Base-by-base conservation (phyloP, 64 coral and sea anemone species). In the Stichodactyla mertensii region DNA sequence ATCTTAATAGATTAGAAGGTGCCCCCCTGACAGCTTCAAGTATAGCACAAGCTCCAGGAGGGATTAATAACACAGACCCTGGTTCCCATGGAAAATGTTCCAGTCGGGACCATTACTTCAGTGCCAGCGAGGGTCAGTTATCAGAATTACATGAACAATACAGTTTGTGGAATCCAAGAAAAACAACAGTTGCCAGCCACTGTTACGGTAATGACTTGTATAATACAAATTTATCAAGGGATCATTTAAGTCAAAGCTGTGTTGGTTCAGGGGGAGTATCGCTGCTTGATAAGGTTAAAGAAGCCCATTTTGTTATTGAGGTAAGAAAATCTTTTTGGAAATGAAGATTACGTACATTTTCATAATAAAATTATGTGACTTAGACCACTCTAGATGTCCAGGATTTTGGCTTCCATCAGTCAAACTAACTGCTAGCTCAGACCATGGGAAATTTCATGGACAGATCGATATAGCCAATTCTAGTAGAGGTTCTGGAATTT, bases 281-380 rank as follows among this genome's bases (percentile, higher is more conserved):
- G 28, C 0, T 85, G 83, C 83, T 85, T 24, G 83, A 85, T 58
- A 85, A 64, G 36, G 20, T 85, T 64, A 85, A 62, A 64, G 83
- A 85, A 36, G 83, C 83, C n/a, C 56, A 85, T 0, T 14, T 6
- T 14, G 52, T 85, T 10, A 85, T 85, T 20, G n/a, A 85, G 60
- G 83, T 85, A 85, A 85, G 55, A 24, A 26, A 4, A 9, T 12
- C 7, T 20, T 20, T 66, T 9, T 3, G 0, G 14, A 58, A 58
- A 58, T 58, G 56, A 45, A 45, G 36, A 45, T 45, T 3, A 45
- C 36, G 3, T 45, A 45, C 36, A 45, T 45, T 45, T 45, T 45
- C 3, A 4, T 45, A 4, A 45, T 45, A 45, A 45, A 45, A 45
- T 45, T 45, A 45, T 45, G 36, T 45, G 36, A 45, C 36, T 4